Evolutionary conservation across 2,113 vertebrate species (phyloP).

Genomic region (Athene noctua): DNA sequence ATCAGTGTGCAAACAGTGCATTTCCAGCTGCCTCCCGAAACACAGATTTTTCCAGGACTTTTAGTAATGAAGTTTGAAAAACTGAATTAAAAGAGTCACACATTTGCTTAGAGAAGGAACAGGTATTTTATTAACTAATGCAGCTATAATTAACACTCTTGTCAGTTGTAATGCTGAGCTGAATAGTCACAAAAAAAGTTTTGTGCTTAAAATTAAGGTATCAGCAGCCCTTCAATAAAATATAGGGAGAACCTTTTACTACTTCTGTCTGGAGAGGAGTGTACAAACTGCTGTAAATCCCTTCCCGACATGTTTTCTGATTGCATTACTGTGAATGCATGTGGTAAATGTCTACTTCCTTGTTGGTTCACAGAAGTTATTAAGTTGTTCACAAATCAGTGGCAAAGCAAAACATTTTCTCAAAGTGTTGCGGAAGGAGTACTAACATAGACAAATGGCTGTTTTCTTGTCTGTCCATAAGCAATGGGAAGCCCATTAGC

Average conservation of each 20-base stretch:
- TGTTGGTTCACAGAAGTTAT: constrained; percentile 56
- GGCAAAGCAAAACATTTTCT: constrained; percentile 49
- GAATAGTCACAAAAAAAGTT: background rate
- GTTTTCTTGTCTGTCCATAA: constrained; percentile 36
- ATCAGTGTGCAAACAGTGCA: constrained; percentile 76
- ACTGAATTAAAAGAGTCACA: background rate
- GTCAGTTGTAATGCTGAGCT: constrained; percentile 1
- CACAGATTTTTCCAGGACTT: constrained; percentile 32
- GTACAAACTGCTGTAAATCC: background rate
- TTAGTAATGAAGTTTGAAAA: constrained; percentile 58
- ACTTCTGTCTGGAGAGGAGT: constrained; percentile 18
- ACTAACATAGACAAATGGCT: constrained; percentile 25
- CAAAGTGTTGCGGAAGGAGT: background rate
- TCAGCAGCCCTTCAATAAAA: constrained; percentile 24
- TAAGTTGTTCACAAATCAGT: constrained; percentile 49
- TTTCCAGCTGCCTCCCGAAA: constrained; percentile 84
- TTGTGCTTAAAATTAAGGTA: constrained; percentile 30
- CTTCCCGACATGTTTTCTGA: background rate
- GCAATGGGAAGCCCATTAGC: constrained; percentile 42
- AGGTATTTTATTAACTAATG: constrained; percentile 2
- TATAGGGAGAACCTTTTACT: constrained; percentile 3
- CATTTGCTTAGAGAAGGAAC: background rate
- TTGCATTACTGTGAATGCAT: constrained; percentile 43
- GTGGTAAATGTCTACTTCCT: constrained; percentile 39
- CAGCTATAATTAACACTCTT: background rate